phyloP scores from a whole-genome alignment of 2,888 invertebrate genomes.

The Drosophila melanocephala region DNA sequence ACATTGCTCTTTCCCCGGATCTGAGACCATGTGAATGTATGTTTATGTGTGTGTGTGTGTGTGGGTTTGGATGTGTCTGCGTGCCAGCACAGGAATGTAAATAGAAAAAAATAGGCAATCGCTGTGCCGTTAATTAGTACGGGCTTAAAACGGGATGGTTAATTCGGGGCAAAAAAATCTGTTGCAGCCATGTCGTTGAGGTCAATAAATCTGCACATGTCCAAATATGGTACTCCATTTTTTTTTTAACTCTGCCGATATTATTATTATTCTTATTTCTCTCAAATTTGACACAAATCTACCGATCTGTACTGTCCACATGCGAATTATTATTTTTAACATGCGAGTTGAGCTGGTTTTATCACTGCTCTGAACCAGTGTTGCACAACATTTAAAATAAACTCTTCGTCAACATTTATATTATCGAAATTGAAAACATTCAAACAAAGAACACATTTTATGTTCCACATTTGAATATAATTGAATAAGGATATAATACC shows the following conservation, averaged over 20 bases:
- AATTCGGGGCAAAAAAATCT: constrained; percentile 26
- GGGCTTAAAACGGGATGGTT: constrained; percentile 49
- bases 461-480: not conserved
- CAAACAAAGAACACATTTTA: not conserved
- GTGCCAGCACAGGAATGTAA: not conserved
- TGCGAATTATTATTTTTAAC: not conserved
- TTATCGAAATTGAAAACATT: not conserved
- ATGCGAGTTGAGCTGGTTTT: not conserved
- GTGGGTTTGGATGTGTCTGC: not conserved
- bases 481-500: not conserved
- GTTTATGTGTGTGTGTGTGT: not conserved
- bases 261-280: not conserved
- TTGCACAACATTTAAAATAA: not conserved
- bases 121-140: constrained; percentile 60
- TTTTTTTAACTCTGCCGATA: not conserved
- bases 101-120: constrained; percentile 43
- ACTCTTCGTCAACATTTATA: not conserved
- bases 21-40: constrained; percentile 1
- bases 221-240: not conserved
- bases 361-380: not conserved
- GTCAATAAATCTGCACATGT: constrained; percentile 23
- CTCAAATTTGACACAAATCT: not conserved
- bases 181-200: constrained; percentile 5
- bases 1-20: constrained; percentile 43
- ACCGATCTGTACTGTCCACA: not conserved